Percentiles rank a stretch among this genome's conserved stretches.
phyloP scores from a whole-genome alignment of 35 echinoderm and acorn worm genomes.

The Chiridota heheva region DNA sequence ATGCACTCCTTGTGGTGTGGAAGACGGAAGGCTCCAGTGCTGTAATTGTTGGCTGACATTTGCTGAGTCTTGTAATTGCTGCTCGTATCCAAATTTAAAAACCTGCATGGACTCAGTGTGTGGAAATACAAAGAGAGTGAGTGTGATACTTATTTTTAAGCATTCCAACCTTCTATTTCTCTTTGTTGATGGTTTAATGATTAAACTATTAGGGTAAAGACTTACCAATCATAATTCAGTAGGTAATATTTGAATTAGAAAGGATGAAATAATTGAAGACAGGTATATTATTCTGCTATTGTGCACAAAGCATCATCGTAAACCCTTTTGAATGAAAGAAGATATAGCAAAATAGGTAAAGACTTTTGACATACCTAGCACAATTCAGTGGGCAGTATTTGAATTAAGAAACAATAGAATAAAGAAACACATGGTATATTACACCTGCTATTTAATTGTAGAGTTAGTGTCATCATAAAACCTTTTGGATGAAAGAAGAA shows the following conservation, averaged over 20 bases:
- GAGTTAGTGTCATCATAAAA: too few relatives aligned
- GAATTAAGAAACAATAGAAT: too few relatives aligned
- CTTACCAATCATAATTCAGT: neutral
- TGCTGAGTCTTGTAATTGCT: slow-evolving; percentile 94
- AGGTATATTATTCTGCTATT: neutral
- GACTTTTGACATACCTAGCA: too few relatives aligned
- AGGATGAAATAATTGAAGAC: neutral
- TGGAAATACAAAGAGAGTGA: slow-evolving; percentile 89
- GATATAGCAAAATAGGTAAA: too few relatives aligned
- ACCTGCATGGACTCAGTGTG: slow-evolving; percentile 88
- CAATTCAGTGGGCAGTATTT: too few relatives aligned
- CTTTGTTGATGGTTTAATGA: neutral
- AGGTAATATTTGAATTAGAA: neutral
- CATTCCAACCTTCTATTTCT: neutral
- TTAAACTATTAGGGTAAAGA: neutral
- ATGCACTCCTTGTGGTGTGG: slow-evolving; percentile 90
- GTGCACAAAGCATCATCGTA: neutral
- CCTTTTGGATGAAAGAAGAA: too few relatives aligned
- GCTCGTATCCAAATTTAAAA: slow-evolving; percentile 86
- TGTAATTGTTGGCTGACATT: slow-evolving; percentile 90
- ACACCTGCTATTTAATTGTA: too few relatives aligned
- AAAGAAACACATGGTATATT: too few relatives aligned
- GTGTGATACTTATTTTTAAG: neutral
- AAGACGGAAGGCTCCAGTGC: slow-evolving; percentile 90
- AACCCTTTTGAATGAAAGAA: too few relatives aligned